Percentiles rank a stretch among this genome's conserved stretches.
These are phyloP conservation scores for Cephus cinctus DNA, from an alignment of 1,140 invertebrate species.

Conservation along the genomic window DNA sequence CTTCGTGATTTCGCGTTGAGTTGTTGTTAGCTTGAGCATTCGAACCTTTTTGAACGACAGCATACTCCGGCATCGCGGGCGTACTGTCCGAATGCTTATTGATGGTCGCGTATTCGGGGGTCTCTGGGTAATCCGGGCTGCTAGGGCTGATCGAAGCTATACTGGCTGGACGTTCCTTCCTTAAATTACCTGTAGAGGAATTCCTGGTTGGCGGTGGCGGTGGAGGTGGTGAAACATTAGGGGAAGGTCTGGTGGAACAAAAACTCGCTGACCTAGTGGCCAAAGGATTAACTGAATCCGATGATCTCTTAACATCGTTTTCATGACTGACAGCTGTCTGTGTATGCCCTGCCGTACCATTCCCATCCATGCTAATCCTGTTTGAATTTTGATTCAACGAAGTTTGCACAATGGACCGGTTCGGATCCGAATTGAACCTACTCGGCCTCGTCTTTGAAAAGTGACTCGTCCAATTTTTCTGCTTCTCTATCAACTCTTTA, in stretches of 20 bases:
- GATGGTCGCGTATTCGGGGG: constrained; percentile 47
- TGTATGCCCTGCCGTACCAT: constrained; percentile 5
- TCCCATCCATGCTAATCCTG: constrained; percentile 18
- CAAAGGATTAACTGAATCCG: constrained; percentile 20
- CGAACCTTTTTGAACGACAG: constrained; percentile 44
- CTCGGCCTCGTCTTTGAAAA: constrained; percentile 73
- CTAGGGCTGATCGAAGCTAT: constrained; percentile 33
- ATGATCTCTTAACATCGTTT: constrained; percentile 22
- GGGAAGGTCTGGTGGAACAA: constrained; percentile 37
- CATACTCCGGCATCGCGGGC: constrained; percentile 45
- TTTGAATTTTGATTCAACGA: constrained; percentile 42
- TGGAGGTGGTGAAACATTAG: constrained; percentile 35
- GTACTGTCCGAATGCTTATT: constrained; percentile 44
- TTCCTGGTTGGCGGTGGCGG: constrained; percentile 44
- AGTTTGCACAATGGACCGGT: constrained; percentile 52
- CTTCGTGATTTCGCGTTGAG: constrained; percentile 11
- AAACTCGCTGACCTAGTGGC: constrained; percentile 48
- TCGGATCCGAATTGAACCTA: constrained; percentile 65
- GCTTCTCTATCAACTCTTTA: constrained; percentile 84
- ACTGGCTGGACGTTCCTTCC: constrained; percentile 38
- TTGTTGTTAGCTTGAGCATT: constrained; percentile 8
- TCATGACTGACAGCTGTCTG: constrained; percentile 18
- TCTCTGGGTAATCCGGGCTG: constrained; percentile 29
- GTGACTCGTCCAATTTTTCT: constrained; percentile 88
- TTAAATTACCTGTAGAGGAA: constrained; percentile 34